Conservation (phyloP, 2,113 vertebrate species). For the Xerus inauris region DNA sequence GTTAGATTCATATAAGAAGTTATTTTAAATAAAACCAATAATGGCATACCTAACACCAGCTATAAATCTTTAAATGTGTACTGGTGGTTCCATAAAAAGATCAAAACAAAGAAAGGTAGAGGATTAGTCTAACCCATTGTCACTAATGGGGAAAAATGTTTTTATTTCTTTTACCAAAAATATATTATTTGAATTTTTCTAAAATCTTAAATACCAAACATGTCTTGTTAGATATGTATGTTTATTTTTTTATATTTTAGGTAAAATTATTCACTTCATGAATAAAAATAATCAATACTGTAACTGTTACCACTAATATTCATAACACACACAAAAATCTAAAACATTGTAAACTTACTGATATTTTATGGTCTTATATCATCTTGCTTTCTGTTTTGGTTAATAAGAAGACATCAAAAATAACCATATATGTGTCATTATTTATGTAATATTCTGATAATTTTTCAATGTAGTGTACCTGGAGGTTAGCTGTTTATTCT, state of each 20-base stretch:
- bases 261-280: not conserved
- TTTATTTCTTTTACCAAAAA: not conserved
- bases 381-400: not conserved
- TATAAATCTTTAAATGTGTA: not conserved
- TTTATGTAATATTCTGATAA: not conserved
- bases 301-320: not conserved
- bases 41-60: not conserved
- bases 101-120: not conserved
- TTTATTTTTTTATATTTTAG: not conserved
- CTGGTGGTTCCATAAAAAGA: not conserved
- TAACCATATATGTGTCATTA: not conserved
- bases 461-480: not conserved
- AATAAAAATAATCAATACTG: not conserved
- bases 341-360: not conserved
- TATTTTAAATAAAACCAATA: not conserved
- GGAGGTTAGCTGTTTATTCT: not conserved
- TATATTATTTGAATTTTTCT: not conserved
- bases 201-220: not conserved
- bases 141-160: not conserved
- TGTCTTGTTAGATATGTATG: not conserved
- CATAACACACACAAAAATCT: not conserved
- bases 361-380: not conserved
- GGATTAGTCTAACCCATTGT: not conserved
- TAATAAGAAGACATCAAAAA: not conserved
- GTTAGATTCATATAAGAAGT: not conserved